Percentiles rank a stretch among this genome's conserved stretches.
These are phyloP conservation scores for Netelia fuscicornis DNA, from an alignment of 2,888 invertebrate species.

Conservation along the genomic window DNA sequence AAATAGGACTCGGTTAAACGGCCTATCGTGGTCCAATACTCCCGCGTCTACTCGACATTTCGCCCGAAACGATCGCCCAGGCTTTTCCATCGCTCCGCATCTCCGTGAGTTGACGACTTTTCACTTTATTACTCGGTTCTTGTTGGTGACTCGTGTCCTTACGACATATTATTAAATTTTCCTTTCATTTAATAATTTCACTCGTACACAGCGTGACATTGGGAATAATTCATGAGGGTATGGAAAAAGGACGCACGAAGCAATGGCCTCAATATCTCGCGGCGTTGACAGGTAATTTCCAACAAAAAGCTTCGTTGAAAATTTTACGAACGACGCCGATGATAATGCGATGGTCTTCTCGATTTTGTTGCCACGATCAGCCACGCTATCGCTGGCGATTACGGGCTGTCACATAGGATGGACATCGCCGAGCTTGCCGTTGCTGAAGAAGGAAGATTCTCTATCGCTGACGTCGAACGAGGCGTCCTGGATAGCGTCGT, in stretches of 20 bases:
- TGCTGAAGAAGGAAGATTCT: constrained; percentile 79
- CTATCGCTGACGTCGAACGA: constrained; percentile 80
- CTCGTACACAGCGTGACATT: constrained; percentile 48
- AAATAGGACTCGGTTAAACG: constrained; percentile 49
- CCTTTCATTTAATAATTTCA: constrained; percentile 34
- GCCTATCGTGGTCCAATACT: neutral
- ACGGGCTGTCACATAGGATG: constrained; percentile 83
- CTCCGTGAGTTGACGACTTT: neutral
- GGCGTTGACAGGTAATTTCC: constrained; percentile 80
- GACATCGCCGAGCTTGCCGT: constrained; percentile 83
- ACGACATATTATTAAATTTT: neutral
- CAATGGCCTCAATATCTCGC: constrained; percentile 83
- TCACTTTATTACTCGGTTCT: neutral
- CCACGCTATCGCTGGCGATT: constrained; percentile 80
- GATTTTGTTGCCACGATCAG: constrained; percentile 68
- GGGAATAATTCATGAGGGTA: constrained; percentile 76
- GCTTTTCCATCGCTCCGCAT: constrained; percentile 8
- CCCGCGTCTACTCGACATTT: neutral
- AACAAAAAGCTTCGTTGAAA: neutral
- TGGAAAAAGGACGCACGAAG: constrained; percentile 77
- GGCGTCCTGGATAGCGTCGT: constrained; percentile 85
- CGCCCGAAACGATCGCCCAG: neutral
- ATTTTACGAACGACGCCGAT: too few species aligned
- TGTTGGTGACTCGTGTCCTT: neutral
- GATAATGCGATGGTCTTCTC: too few species aligned